Percentiles rank a stretch among this genome's conserved stretches.
Evolutionary conservation across 2,888 invertebrate species (phyloP).

Genomic region (Mythimna impura): DNA sequence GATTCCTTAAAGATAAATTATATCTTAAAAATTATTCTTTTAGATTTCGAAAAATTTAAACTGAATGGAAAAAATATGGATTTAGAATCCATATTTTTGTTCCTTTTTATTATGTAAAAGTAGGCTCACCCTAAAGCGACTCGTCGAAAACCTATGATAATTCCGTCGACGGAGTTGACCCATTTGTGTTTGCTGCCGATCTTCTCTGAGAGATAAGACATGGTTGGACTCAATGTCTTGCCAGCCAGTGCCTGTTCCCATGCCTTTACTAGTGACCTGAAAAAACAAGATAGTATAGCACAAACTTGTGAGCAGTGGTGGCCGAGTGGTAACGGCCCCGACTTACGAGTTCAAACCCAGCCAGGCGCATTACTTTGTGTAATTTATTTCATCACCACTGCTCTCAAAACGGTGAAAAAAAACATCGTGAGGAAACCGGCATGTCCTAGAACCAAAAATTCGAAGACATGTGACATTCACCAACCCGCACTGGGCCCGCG

Average conservation of each 20-base stretch:
- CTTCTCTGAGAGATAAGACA: constrained; percentile 83
- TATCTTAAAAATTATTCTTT: neutral
- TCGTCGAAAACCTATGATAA: constrained; percentile 90
- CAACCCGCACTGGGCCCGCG: too few species aligned
- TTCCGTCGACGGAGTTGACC: constrained; percentile 87
- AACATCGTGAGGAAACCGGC: too few species aligned
- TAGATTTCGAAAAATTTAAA: neutral
- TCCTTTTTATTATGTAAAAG: neutral
- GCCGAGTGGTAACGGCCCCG: too few species aligned
- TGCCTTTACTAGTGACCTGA: constrained; percentile 94
- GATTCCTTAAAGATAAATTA: neutral
- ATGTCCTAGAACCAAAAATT: too few species aligned
- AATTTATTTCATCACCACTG: too few species aligned
- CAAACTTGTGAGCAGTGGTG: too few species aligned
- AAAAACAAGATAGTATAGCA: neutral
- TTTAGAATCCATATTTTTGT: neutral
- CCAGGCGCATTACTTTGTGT: too few species aligned
- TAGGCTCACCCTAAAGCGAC: constrained; percentile 90
- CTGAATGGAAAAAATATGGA: too few species aligned
- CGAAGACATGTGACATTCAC: too few species aligned
- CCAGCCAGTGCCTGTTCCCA: constrained; percentile 92
- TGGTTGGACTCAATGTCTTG: constrained; percentile 91
- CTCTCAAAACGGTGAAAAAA: too few species aligned
- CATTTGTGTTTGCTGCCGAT: constrained; percentile 67
- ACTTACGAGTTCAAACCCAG: too few species aligned